Base-by-base conservation (phyloP, 2,797 vertebrate species). In the Pitangus sulphuratus region DNA sequence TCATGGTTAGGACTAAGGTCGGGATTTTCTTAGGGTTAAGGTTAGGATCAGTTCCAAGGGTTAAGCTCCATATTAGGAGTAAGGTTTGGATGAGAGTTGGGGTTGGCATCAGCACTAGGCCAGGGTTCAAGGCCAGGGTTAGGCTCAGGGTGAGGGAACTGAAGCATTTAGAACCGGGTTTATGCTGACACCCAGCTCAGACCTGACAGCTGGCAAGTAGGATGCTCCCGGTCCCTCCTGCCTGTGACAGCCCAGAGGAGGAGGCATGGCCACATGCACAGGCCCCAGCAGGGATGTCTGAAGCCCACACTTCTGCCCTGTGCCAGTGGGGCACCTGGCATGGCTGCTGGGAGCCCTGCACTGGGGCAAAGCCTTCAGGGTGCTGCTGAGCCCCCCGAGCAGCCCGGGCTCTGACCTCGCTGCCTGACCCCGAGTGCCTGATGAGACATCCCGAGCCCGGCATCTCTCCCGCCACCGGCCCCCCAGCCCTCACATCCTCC, bases 381-480 rank as follows among this genome's bases (percentile, higher is more conserved):
- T 64, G 33, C 33, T 40, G 9, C 15, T 22, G 37, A 88, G 4
- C 17, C 12, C 45, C 39, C 4, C 0, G 0, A 50, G 31, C n/a
- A 69, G 24, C 9, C 2, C 2, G 12, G n/a, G 33, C 31, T 62
- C n/a, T 0, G 0, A n/a, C 22, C 57, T 33, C 12, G 25, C 26
- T 14, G 4, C 54, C n/a, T 1, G 0, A 30, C 26, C 17, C 45
- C 0, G 0, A 37, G n/a, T 2, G 5, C 37, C n/a, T 39, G 45
- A 26, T 0, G 3, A 58, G 31, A 62, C 2, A 1, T 4, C 4
- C 35, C 2, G 11, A 57, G 48, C 33, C 48, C 2, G 0, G 56
- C 37, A 71, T 21, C 76, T 56, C 86, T 88, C 90, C 80, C 4
- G 0, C 65, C 0, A 2, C 33, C 0, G 2, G 37, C 40, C 75